Evolutionary conservation across 2,888 invertebrate species (phyloP), one percentile per base, ranked within the genome.

Genomic region (Nymphalis polychloros): DNA sequence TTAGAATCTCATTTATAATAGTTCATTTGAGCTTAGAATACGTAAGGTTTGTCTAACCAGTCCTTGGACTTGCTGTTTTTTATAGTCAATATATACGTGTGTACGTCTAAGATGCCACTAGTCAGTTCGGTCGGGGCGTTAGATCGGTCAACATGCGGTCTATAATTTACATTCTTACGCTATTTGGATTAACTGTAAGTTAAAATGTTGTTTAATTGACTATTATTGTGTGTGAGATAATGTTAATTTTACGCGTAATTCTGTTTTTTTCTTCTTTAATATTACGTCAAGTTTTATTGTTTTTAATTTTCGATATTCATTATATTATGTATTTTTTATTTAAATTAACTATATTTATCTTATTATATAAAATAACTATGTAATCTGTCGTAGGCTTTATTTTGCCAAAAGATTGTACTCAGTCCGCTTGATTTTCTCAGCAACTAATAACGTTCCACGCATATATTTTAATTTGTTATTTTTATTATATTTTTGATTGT

Each of bases 111-210:
- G 70, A 70, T 71, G 69, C 20, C 50, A 57, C 50, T 8, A 60
- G 70, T 71, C 81, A 82, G 83, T 82, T 71, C 71, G 69, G 48
- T 74, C 64, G 61, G 64, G 63, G 70, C 73, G 68, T 71, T 79
- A 68, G 68, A 62, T 63, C 62, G 59, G 72, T 55, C 70, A 83
- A 80, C 78, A 82, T 82, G 82, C 69, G 75, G 41, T 68, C 73
- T 64, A 63, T 75, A 53, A 66, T 27, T 68, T 48, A 64, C 20
- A 48, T 74, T 52, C 52, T 64, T 75, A 72, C 75, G 50, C 68
- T 74, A 68, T 71, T 75, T 65, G 72, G 72, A 72, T 76, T 78
- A 35, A 63, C 74, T 48, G 72, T 72, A 59, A 71, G 81, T 81
- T 72, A 48, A 57, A 13, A n/a, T 55, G 31, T 57, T 13, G 8